These are phyloP conservation scores for Tricholauxania praeusta DNA, from an alignment of 2,888 invertebrate species.

Conservation along the genomic window DNA sequence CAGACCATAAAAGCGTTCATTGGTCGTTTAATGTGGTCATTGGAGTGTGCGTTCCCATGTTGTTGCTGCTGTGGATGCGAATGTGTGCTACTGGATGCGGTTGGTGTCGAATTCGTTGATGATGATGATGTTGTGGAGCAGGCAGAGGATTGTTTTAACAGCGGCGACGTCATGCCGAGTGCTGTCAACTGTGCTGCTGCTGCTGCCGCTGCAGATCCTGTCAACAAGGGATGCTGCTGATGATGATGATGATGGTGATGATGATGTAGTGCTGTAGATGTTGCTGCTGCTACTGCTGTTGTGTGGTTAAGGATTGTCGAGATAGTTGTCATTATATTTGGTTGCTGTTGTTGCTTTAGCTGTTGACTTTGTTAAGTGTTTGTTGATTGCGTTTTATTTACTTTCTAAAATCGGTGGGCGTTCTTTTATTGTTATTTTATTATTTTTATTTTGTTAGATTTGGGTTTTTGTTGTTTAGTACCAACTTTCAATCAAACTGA, in stretches of 20 bases:
- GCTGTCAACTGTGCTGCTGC: conserved; percentile 36
- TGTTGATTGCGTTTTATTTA: conserved; percentile 14
- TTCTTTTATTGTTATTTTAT: conserved; percentile 1
- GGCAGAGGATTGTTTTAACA: conserved; percentile 34
- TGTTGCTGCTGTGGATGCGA: conserved; percentile 46
- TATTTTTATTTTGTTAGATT: conserved; percentile 14
- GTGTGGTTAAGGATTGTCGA: conserved; percentile 48
- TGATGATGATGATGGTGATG: conserved; percentile 43
- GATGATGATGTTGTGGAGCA: conserved; percentile 40
- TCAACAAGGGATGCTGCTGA: conserved; percentile 33
- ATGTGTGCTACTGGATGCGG: conserved; percentile 39
- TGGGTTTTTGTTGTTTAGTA: neutral
- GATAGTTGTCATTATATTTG: conserved; percentile 44
- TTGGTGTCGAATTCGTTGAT: conserved; percentile 39
- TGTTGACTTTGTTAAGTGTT: conserved; percentile 21
- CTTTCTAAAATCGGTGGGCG: conserved; percentile 28
- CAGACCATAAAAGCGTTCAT: conserved; percentile 99
- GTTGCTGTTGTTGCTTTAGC: neutral
- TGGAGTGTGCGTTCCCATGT: conserved; percentile 44
- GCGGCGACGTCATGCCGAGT: conserved; percentile 36
- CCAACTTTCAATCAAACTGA: neutral
- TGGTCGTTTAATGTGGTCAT: conserved; percentile 91
- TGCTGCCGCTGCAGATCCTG: conserved; percentile 35
- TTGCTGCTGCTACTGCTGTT: conserved; percentile 44
- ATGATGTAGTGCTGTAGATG: conserved; percentile 43